Evolutionary conservation across 2,113 vertebrate genomes (phyloP).

Genomic region (Hemiprocne comata): DNA sequence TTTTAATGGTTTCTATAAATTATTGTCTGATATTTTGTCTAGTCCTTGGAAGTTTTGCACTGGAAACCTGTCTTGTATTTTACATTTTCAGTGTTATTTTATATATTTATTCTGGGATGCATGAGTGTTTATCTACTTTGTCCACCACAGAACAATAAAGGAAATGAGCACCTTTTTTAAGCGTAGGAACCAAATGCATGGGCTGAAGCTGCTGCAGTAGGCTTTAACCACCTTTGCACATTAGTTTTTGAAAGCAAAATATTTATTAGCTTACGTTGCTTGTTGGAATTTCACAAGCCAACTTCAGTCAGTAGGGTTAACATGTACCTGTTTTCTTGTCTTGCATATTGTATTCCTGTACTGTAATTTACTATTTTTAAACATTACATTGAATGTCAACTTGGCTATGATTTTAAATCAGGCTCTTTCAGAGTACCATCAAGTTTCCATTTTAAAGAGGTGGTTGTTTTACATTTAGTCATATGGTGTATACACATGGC

Average conservation of each 20-base stretch:
- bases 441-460: background rate
- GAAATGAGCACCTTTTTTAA: background rate
- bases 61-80: background rate
- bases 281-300: background rate
- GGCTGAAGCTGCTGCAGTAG: background rate
- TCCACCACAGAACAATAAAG: background rate
- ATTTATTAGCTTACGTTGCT: background rate
- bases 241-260: background rate
- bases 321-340: background rate
- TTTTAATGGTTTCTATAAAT: slow-evolving; percentile 2
- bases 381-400: background rate
- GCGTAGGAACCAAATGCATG: background rate
- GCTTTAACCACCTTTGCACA: background rate
- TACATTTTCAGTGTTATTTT: background rate
- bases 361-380: background rate
- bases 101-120: background rate
- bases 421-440: background rate
- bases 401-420: background rate
- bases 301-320: background rate
- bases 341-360: background rate
- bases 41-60: background rate
- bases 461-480: background rate
- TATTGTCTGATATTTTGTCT: slow-evolving; percentile 1
- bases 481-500: background rate
- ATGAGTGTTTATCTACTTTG: background rate